A percentile compares a stretch with the other conserved stretches of the same genome.
phyloP scores from a whole-genome alignment of 2,888 invertebrate genomes.

The Drosophila mercatorum region DNA sequence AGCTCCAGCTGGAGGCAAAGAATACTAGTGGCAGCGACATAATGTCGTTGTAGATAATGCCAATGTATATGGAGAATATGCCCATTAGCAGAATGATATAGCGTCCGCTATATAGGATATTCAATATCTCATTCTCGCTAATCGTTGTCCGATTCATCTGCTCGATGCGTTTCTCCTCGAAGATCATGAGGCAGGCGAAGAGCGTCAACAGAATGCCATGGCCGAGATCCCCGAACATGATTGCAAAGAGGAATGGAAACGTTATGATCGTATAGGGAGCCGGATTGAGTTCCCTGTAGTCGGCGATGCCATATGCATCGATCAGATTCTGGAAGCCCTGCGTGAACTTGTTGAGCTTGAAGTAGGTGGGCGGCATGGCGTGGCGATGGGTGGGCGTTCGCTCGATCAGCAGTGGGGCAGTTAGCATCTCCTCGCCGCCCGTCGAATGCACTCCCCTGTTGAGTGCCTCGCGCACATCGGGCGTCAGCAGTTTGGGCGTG shows the following conservation, averaged over 20 bases:
- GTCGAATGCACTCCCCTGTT: slow-evolving; percentile 84
- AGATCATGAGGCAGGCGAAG: slow-evolving; percentile 92
- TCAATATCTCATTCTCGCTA: slow-evolving; percentile 94
- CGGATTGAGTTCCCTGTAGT: slow-evolving; percentile 96
- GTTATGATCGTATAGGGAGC: slow-evolving; percentile 94
- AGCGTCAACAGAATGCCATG: slow-evolving; percentile 93
- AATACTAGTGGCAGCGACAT: slow-evolving; percentile 97
- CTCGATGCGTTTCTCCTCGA: slow-evolving; percentile 90
- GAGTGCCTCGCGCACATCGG: slow-evolving; percentile 90
- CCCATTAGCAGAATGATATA: slow-evolving; percentile 99
- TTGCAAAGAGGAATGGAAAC: slow-evolving; percentile 97
- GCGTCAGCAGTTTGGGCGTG: slow-evolving; percentile 90
- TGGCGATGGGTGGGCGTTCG: slow-evolving; percentile 11
- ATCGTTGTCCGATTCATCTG: slow-evolving; percentile 85
- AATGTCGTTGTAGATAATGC: slow-evolving; percentile 97
- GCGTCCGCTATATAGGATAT: slow-evolving; percentile 97
- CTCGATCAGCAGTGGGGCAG: slow-evolving; percentile 91
- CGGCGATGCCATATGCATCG: slow-evolving; percentile 96
- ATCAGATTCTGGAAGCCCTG: slow-evolving; percentile 92
- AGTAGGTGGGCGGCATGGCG: slow-evolving; percentile 90
- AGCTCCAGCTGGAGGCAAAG: slow-evolving; percentile 94
- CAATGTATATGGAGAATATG: slow-evolving; percentile 98
- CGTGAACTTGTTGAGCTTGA: slow-evolving; percentile 95
- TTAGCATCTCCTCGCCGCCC: slow-evolving; percentile 78
- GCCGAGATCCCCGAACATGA: slow-evolving; percentile 98